phyloP scores from a whole-genome alignment of 2,113 vertebrate genomes.

The Callithrix jacchus region DNA sequence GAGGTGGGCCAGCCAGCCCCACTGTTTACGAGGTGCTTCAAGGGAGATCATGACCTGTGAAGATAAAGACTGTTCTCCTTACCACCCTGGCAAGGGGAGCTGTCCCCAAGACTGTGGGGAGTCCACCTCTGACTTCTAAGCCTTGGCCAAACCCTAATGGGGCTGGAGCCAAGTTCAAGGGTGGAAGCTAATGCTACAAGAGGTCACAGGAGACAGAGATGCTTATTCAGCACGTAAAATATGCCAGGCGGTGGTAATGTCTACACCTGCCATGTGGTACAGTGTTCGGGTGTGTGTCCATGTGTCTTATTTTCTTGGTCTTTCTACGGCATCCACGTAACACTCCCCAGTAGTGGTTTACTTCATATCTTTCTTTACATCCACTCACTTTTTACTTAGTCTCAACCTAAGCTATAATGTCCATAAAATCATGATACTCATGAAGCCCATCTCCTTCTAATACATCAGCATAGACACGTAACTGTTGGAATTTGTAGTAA shows the following conservation, averaged over 20 bases:
- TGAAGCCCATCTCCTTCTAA: not conserved
- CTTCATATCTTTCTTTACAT: constrained; percentile 12
- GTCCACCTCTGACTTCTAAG: not conserved
- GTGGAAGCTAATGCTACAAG: not conserved
- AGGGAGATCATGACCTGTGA: not conserved
- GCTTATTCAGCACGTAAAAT: not conserved
- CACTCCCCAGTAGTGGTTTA: not conserved
- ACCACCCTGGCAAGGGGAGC: not conserved
- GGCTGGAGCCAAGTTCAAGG: not conserved
- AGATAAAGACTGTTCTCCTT: not conserved
- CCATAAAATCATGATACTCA: not conserved
- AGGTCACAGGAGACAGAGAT: not conserved
- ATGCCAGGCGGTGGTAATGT: not conserved
- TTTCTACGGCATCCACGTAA: not conserved
- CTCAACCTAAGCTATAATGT: not conserved
- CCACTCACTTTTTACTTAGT: not conserved
- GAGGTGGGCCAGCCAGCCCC: constrained; percentile 24
- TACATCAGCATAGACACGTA: not conserved
- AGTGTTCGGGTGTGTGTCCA: fast-evolving
- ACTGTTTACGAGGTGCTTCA: not conserved
- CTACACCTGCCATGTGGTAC: fast-evolving
- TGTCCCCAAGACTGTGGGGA: not conserved
- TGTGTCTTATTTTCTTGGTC: not conserved
- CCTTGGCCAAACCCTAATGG: not conserved
- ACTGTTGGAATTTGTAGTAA: not conserved